These are phyloP conservation scores for Dimorphilus gyrociliatus DNA, from an alignment of 2,888 invertebrate species.

Conservation along the genomic window DNA sequence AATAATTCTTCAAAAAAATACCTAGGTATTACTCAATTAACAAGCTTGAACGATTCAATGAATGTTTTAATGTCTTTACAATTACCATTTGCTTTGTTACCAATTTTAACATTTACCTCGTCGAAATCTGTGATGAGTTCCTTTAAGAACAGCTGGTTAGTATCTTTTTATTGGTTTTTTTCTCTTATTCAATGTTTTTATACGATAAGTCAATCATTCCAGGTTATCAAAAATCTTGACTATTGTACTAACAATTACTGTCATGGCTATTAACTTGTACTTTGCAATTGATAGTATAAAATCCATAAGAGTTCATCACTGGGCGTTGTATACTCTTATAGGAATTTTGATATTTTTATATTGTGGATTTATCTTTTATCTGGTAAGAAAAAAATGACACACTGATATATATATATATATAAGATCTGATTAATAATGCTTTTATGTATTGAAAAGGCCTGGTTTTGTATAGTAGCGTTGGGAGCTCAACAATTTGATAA, in stretches of 20 bases:
- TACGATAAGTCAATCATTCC: slow-evolving; percentile 1
- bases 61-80: slow-evolving; percentile 74
- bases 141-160: slow-evolving; percentile 48
- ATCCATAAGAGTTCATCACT: slow-evolving; percentile 19
- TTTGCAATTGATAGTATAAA: slow-evolving; percentile 51
- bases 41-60: slow-evolving; percentile 63
- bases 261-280: slow-evolving; percentile 61
- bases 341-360: slow-evolving; percentile 50
- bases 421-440: too few species aligned
- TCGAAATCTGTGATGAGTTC: slow-evolving; percentile 62
- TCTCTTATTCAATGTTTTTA: background rate
- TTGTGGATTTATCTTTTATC: slow-evolving; percentile 54
- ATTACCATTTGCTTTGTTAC: slow-evolving; percentile 68
- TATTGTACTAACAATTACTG: slow-evolving; percentile 49
- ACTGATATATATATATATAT: too few species aligned
- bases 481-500: too few species aligned
- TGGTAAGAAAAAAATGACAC: too few species aligned
- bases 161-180: background rate
- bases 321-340: slow-evolving; percentile 39
- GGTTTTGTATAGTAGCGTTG: too few species aligned
- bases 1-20: too few species aligned
- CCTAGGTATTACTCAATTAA: slow-evolving; percentile 49
- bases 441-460: too few species aligned
- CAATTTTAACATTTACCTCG: slow-evolving; percentile 69
- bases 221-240: slow-evolving; percentile 54